Percentiles rank a stretch among this genome's conserved stretches.
These are phyloP conservation scores for Artemia sp. DNA, from an alignment of 2,888 invertebrate species.

Conservation along the genomic window DNA sequence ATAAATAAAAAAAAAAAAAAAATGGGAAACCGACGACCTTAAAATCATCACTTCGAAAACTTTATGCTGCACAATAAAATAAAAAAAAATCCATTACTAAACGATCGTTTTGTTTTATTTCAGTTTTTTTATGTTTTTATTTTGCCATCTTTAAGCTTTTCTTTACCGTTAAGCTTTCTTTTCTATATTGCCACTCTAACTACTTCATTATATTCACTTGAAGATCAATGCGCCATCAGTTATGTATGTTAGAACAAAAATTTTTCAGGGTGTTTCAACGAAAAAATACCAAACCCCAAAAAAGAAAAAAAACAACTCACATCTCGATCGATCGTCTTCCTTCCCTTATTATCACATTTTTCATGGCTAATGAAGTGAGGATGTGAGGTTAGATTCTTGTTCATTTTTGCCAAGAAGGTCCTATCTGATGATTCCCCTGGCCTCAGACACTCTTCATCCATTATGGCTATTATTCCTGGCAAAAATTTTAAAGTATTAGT, in stretches of 20 bases:
- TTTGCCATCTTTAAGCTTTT: too few species aligned
- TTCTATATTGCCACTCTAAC: too few species aligned
- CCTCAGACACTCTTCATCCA: constrained; percentile 80
- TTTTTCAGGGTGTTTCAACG: neutral
- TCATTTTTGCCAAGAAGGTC: constrained; percentile 64
- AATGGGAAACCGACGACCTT: too few species aligned
- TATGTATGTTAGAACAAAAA: constrained; percentile 23
- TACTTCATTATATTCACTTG: too few species aligned
- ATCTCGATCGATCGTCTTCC: constrained; percentile 66
- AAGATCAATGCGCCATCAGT: constrained; percentile 19
- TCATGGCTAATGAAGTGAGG: constrained; percentile 66
- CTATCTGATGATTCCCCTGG: constrained; percentile 70
- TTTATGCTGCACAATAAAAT: too few species aligned
- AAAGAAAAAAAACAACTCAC: constrained; percentile 34
- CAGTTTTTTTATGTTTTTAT: too few species aligned
- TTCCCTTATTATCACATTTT: constrained; percentile 53
- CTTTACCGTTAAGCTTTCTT: too few species aligned
- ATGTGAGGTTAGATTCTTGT: constrained; percentile 52
- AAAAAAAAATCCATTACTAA: too few species aligned
- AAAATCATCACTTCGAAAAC: too few species aligned
- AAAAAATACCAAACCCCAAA: neutral
- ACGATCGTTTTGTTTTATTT: too few species aligned
- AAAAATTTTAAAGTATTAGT: too few species aligned
- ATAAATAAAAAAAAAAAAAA: too few species aligned
- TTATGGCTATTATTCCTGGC: constrained; percentile 55